phyloP scores from a whole-genome alignment of 2,888 invertebrate genomes.

The Eilema griseolum region DNA sequence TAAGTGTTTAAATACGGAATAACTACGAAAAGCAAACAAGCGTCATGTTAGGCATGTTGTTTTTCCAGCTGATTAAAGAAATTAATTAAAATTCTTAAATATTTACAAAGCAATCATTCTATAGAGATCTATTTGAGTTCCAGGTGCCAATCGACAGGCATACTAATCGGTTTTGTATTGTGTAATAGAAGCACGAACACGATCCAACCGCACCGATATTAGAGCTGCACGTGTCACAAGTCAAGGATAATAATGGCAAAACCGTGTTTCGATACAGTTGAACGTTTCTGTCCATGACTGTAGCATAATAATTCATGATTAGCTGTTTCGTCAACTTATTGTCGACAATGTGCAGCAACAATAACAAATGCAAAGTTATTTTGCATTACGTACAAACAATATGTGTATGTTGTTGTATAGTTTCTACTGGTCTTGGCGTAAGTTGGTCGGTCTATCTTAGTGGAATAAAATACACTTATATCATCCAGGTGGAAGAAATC shows the following conservation, averaged over 20 bases:
- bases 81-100: background rate
- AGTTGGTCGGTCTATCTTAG: too few species aligned
- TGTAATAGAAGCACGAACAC: constrained; percentile 1
- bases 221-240: background rate
- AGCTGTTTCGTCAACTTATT: background rate
- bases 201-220: background rate
- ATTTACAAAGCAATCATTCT: background rate
- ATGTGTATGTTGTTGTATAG: too few species aligned
- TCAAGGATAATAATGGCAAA: background rate
- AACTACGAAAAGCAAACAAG: too few species aligned
- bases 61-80: background rate
- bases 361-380: too few species aligned
- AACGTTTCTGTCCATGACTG: background rate
- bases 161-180: background rate
- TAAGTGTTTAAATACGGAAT: too few species aligned
- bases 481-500: too few species aligned
- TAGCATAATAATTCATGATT: background rate
- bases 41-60: too few species aligned
- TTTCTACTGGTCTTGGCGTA: too few species aligned
- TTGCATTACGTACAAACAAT: too few species aligned
- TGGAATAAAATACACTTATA: too few species aligned
- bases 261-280: background rate
- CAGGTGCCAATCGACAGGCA: background rate
- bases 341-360: background rate
- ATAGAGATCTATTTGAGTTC: background rate